phyloP scores from a whole-genome alignment of 2,888 invertebrate species.

The Mycogona germanica region DNA sequence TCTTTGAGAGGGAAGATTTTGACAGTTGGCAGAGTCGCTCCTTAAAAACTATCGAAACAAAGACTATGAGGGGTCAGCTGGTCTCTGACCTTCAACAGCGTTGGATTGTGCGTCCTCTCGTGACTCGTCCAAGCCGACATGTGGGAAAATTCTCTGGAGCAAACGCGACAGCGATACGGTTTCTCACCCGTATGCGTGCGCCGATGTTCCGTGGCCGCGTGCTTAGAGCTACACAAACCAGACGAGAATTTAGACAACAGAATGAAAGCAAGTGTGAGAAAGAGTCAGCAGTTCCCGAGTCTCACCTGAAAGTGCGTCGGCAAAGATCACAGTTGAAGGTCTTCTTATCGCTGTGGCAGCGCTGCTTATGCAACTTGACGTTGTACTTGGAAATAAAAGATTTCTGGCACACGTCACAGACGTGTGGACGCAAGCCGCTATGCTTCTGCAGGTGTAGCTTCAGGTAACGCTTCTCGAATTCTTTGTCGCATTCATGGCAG shows the following conservation, averaged over 20 bases:
- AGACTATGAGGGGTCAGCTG: too few relatives aligned
- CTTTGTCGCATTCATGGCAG: conserved; percentile 2
- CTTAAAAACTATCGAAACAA: too few relatives aligned
- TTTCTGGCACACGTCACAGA: conserved; percentile 6
- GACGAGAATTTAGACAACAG: too few relatives aligned
- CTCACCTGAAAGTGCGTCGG: neutral
- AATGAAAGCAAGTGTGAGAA: too few relatives aligned
- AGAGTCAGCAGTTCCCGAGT: too few relatives aligned
- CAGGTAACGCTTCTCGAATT: conserved; percentile 12
- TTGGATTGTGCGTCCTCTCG: conserved; percentile 4
- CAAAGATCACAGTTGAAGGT: conserved; percentile 9
- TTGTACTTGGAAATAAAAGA: conserved; percentile 8
- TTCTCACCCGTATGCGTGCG: conserved; percentile 5
- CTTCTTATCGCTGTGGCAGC: conserved; percentile 5
- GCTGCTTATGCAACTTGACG: conserved; percentile 3
- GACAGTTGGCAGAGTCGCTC: too few relatives aligned
- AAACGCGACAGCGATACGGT: neutral
- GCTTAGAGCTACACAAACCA: too few relatives aligned
- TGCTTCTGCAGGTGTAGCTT: conserved; percentile 8
- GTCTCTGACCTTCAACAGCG: too few relatives aligned
- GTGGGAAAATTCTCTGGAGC: conserved; percentile 1
- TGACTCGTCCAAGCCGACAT: conserved; percentile 4
- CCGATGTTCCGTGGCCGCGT: conserved; percentile 7
- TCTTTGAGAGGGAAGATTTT: too few relatives aligned
- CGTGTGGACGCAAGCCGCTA: neutral